Conservation (phyloP, 1,140 invertebrate species). For the Eueides isabella region DNA sequence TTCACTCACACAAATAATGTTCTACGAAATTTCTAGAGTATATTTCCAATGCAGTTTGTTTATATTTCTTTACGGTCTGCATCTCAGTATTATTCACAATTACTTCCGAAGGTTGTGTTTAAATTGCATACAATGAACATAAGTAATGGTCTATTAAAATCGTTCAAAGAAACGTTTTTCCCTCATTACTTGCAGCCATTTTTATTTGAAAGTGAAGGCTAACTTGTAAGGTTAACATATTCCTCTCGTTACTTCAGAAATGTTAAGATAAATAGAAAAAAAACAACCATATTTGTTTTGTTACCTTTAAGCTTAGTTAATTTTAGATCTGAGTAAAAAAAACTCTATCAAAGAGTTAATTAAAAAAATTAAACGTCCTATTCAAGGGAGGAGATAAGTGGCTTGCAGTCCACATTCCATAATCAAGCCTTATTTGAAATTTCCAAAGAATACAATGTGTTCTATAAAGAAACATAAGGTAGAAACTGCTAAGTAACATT, state of each 20-base stretch:
- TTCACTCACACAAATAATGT: not conserved
- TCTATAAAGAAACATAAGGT: not conserved
- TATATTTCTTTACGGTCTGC: not conserved
- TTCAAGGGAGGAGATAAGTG: slow-evolving; percentile 19
- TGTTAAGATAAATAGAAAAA: not conserved
- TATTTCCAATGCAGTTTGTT: not conserved
- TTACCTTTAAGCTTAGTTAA: not conserved
- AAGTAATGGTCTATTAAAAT: slow-evolving; percentile 35
- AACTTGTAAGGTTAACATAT: not conserved
- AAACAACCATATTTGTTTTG: not conserved
- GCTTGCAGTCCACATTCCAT: slow-evolving; percentile 39
- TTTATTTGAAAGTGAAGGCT: slow-evolving; percentile 29
- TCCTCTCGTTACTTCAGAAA: not conserved
- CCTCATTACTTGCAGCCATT: slow-evolving; percentile 19
- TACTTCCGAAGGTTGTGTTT: slow-evolving; percentile 35
- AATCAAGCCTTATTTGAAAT: slow-evolving; percentile 38
- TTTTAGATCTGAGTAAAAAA: not conserved
- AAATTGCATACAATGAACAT: slow-evolving; percentile 32
- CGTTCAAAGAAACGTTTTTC: slow-evolving; percentile 35
- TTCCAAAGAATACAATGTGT: not conserved
- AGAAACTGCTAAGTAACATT: no score
- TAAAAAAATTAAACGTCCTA: not conserved
- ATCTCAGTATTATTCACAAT: slow-evolving; percentile 32
- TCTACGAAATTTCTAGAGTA: not conserved
- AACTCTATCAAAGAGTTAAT: not conserved